phyloP scores from a whole-genome alignment of 2,888 invertebrate species.

The Agrypnus murinus region DNA sequence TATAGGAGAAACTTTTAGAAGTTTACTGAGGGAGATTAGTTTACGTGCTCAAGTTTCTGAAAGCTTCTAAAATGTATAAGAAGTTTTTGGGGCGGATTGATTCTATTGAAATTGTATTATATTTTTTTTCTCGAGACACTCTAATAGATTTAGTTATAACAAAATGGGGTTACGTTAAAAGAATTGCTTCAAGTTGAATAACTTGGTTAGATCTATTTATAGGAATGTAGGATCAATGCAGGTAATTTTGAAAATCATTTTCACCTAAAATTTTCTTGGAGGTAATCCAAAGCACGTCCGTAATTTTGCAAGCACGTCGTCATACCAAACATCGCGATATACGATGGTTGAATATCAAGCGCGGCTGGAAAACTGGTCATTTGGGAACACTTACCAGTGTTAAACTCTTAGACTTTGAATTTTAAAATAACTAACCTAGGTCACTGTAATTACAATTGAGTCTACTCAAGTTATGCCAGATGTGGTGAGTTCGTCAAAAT shows the following conservation, averaged over 20 bases:
- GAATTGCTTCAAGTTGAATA: too few relatives aligned
- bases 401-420: too few relatives aligned
- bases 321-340: constrained; percentile 31
- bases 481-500: too few relatives aligned
- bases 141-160: too few relatives aligned
- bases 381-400: too few relatives aligned
- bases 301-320: constrained; percentile 31
- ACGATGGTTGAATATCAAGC: constrained; percentile 11
- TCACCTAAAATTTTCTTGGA: background rate
- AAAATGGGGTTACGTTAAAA: too few relatives aligned
- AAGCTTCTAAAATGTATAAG: background rate
- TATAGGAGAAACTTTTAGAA: constrained; percentile 8
- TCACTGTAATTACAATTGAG: too few relatives aligned
- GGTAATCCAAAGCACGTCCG: constrained; percentile 15
- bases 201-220: too few relatives aligned
- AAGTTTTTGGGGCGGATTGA: constrained; percentile 1
- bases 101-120: background rate
- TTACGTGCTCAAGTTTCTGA: constrained; percentile 12
- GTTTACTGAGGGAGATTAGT: constrained; percentile 12
- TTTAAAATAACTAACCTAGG: too few relatives aligned
- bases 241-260: background rate
- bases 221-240: too few relatives aligned
- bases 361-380: background rate
- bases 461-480: too few relatives aligned
- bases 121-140: background rate